phyloP scores from a whole-genome alignment of 2,797 vertebrate genomes.

The Platalea minor region DNA sequence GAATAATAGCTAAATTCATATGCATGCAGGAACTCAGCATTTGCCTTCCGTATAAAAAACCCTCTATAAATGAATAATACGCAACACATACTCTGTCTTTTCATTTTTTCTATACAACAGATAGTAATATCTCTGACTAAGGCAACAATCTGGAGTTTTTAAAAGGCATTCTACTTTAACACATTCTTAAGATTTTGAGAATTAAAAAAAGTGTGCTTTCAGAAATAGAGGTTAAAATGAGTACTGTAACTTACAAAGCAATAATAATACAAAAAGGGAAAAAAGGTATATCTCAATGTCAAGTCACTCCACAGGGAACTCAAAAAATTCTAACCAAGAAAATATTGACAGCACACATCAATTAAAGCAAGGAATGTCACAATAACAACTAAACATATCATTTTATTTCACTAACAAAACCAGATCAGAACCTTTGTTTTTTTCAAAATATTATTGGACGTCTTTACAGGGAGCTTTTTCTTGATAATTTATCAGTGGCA shows the following conservation, averaged over 20 bases:
- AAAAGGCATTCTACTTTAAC: background rate
- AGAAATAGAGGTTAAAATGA: background rate
- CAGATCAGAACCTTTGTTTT: background rate
- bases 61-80: background rate
- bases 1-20: background rate
- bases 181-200: background rate
- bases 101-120: background rate
- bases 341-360: constrained; percentile 25
- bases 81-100: background rate
- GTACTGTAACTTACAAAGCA: background rate
- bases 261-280: background rate
- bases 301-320: constrained; percentile 16
- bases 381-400: constrained; percentile 15
- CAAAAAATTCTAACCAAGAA: constrained; percentile 9
- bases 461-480: constrained; percentile 19
- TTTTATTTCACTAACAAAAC: constrained; percentile 4
- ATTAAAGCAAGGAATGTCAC: constrained; percentile 34
- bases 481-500: constrained; percentile 5
- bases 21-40: background rate
- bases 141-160: background rate
- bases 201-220: background rate
- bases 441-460: background rate
- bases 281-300: background rate
- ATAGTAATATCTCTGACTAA: background rate
- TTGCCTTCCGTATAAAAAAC: background rate